phyloP scores from a whole-genome alignment of 2,113 vertebrate species.

The Cynopterus brachyotis region DNA sequence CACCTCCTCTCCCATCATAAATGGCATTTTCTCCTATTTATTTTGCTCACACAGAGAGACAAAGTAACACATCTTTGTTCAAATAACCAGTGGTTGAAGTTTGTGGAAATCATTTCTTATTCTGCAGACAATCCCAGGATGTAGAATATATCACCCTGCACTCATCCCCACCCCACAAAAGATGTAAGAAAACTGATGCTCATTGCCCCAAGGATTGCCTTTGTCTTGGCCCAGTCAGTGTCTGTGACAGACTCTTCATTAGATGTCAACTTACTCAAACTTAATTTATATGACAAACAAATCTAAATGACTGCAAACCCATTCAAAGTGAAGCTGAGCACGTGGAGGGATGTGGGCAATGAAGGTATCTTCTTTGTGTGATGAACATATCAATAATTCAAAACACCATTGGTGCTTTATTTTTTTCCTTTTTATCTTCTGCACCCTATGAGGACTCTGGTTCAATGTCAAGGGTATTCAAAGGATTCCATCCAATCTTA shows the following conservation, averaged over 20 bases:
- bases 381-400: slow-evolving; percentile 56
- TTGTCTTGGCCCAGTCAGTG: background rate
- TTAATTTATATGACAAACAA: background rate
- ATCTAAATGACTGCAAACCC: background rate
- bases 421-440: slow-evolving; percentile 48
- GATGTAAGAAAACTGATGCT: background rate
- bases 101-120: background rate
- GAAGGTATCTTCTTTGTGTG: background rate
- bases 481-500: slow-evolving; percentile 45
- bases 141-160: background rate
- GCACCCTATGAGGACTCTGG: background rate
- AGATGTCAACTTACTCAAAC: background rate
- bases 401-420: background rate
- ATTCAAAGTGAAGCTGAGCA: background rate
- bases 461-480: slow-evolving; percentile 30
- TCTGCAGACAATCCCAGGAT: background rate
- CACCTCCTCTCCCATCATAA: background rate
- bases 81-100: background rate
- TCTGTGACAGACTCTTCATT: background rate
- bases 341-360: background rate
- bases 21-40: background rate
- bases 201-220: background rate
- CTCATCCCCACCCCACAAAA: background rate
- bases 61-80: background rate
- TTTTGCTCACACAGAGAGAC: background rate